Percentiles rank a stretch among this genome's conserved stretches.
Conservation (phyloP, 2,113 vertebrate genomes). For the Lasiurus cinereus region DNA sequence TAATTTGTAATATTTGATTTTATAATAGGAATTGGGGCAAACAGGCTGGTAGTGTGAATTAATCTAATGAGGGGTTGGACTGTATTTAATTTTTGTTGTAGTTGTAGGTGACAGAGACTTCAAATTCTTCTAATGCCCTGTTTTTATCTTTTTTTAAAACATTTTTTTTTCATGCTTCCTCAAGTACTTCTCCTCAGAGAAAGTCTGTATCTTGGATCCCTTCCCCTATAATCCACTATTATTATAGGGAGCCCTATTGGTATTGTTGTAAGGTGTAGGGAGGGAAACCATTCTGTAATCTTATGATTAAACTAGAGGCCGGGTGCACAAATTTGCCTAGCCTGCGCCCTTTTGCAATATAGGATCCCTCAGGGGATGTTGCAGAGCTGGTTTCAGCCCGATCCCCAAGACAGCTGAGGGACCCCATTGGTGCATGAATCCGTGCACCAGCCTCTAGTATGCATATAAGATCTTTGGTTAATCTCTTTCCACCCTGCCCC, state of each 20-base stretch:
- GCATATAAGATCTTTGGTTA: too few relatives aligned
- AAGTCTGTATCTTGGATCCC: not conserved
- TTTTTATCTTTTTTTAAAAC: not conserved
- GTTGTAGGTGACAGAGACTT: not conserved
- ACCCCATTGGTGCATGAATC: too few relatives aligned
- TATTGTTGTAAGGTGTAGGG: not conserved
- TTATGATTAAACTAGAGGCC: not conserved
- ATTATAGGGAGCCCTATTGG: not conserved
- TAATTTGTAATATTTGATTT: constrained; percentile 19
- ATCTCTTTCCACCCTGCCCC: too few relatives aligned
- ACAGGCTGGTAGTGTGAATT: not conserved
- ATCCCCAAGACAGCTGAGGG: too few relatives aligned
- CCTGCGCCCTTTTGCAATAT: too few relatives aligned
- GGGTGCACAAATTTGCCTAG: too few relatives aligned
- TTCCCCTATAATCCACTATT: not conserved
- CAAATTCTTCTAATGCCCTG: not conserved
- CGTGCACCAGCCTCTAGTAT: too few relatives aligned
- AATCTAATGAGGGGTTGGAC: not conserved
- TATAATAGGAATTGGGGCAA: not conserved
- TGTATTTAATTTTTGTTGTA: not conserved
- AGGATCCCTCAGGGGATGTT: too few relatives aligned
- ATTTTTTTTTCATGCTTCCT: not conserved
- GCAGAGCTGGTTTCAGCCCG: too few relatives aligned
- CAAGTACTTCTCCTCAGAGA: not conserved
- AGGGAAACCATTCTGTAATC: not conserved